Percentiles rank a stretch among this genome's conserved stretches.
phyloP scores from a whole-genome alignment of 2,888 invertebrate species.

The Pyrrhopygopsis socrates region DNA sequence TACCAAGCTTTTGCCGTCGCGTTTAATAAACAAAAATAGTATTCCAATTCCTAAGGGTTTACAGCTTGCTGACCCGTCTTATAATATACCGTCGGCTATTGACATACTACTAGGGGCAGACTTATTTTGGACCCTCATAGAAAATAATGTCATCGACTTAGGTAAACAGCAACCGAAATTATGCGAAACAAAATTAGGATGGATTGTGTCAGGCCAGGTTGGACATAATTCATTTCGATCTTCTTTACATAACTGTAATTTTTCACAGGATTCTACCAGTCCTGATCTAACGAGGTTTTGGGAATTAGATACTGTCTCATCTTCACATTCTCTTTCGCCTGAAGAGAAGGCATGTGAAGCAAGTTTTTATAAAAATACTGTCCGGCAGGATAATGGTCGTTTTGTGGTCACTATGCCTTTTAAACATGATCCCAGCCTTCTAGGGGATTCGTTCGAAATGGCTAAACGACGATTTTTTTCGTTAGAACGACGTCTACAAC shows the following conservation, averaged over 20 bases:
- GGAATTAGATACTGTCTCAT: conserved; percentile 75
- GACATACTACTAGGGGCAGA: conserved; percentile 80
- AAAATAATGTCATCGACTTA: conserved; percentile 15
- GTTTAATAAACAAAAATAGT: conserved; percentile 29
- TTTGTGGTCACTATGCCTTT: conserved; percentile 80
- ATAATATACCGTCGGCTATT: conserved; percentile 70
- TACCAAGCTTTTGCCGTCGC: conserved; percentile 62
- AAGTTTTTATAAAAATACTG: conserved; percentile 57
- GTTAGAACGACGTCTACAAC: conserved; percentile 54
- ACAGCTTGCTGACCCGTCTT: conserved; percentile 76
- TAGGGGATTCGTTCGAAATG: conserved; percentile 74
- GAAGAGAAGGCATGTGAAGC: conserved; percentile 78
- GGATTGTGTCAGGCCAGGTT: conserved; percentile 16
- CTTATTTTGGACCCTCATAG: conserved; percentile 73
- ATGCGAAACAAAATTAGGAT: conserved; percentile 17
- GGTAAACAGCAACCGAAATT: conserved; percentile 20
- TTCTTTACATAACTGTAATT: neutral
- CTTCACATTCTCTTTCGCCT: conserved; percentile 31
- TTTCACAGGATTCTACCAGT: neutral
- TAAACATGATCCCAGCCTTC: conserved; percentile 47
- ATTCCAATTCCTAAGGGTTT: conserved; percentile 45
- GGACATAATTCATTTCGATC: neutral
- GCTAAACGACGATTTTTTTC: conserved; percentile 74
- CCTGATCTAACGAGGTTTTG: conserved; percentile 70
- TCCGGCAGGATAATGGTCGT: conserved; percentile 59